Evolutionary conservation across 2,113 vertebrate genomes (phyloP).

Genomic region (Oplegnathus fasciatus): DNA sequence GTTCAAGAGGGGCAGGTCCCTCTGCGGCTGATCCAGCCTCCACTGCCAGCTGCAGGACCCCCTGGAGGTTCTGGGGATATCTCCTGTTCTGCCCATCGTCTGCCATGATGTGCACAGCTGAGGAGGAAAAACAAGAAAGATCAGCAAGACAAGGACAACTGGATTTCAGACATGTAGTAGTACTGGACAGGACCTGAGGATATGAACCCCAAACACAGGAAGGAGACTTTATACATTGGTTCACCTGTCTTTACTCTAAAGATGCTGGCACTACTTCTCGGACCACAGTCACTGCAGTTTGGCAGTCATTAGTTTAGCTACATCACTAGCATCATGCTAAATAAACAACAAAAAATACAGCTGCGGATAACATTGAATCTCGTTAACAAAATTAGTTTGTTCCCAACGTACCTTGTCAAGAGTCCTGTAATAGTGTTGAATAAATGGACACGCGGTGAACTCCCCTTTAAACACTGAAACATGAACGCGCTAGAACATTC

Average conservation of each 20-base stretch:
- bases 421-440: not conserved
- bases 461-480: constrained; percentile 22
- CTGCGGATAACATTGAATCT: not conserved
- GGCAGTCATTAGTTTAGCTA: not conserved
- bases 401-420: constrained; percentile 23
- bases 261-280: not conserved
- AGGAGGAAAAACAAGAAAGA: not conserved
- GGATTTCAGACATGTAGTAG: not conserved
- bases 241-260: not conserved
- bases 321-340: not conserved
- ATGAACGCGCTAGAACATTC: constrained; percentile 72
- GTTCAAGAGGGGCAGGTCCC: constrained; percentile 77
- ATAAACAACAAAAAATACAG: too few species aligned
- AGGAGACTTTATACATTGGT: not conserved
- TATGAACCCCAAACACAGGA: not conserved
- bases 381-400: not conserved
- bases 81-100: constrained; percentile 76
- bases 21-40: constrained; percentile 87
- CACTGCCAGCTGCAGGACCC: constrained; percentile 90
- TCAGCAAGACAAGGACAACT: not conserved
- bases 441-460: not conserved
- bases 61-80: constrained; percentile 88
- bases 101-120: constrained; percentile 75
- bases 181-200: not conserved
- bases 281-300: not conserved